A percentile compares a stretch with the other conserved stretches of the same genome.
Evolutionary conservation across 2,113 vertebrate species (phyloP).

Genomic region (Entelurus aequoreus): DNA sequence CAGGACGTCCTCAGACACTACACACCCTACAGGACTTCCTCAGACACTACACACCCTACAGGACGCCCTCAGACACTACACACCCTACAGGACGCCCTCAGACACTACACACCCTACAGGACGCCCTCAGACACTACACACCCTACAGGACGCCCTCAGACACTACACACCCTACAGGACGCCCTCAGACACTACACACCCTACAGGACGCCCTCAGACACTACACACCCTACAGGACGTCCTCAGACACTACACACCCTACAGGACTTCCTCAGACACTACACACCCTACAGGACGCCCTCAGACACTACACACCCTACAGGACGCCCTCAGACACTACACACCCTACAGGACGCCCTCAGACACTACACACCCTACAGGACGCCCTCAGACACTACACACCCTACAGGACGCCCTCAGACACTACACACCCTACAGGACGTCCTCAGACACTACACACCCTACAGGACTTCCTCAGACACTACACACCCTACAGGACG

Average conservation of each 20-base stretch:
- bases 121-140: slow-evolving; percentile 23
- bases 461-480: slow-evolving; percentile 31
- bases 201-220: slow-evolving; percentile 30
- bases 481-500: slow-evolving; percentile 17
- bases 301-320: neutral
- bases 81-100: slow-evolving; percentile 32
- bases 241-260: slow-evolving; percentile 10
- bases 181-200: slow-evolving; percentile 16
- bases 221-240: slow-evolving; percentile 23
- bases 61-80: slow-evolving; percentile 25
- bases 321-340: slow-evolving; percentile 27
- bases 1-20: slow-evolving; percentile 26
- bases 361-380: neutral
- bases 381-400: slow-evolving; percentile 24
- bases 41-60: neutral
- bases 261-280: slow-evolving; percentile 27
- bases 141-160: slow-evolving; percentile 32
- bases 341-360: slow-evolving; percentile 33
- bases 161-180: slow-evolving; percentile 16
- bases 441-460: slow-evolving; percentile 19
- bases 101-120: slow-evolving; percentile 1
- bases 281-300: slow-evolving; percentile 33
- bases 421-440: slow-evolving; percentile 8
- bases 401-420: slow-evolving; percentile 32
- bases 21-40: slow-evolving; percentile 33